These are phyloP conservation scores for Entomobrya multifasciata DNA, from an alignment of 2,888 invertebrate genomes.

Conservation along the genomic window DNA sequence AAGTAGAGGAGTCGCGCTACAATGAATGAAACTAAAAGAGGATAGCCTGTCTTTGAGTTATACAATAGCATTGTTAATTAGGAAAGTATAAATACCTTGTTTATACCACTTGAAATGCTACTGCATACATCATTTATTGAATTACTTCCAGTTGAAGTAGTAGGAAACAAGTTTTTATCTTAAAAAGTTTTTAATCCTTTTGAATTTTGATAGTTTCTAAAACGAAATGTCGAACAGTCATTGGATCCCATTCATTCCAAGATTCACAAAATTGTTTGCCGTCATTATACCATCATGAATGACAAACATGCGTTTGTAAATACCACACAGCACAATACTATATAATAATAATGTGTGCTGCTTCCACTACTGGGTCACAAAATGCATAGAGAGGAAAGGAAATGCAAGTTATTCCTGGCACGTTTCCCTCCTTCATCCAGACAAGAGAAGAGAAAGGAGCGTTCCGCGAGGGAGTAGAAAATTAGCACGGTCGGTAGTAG, in stretches of 20 bases:
- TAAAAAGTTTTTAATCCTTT: no score
- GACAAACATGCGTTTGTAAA: background rate
- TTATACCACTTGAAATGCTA: no score
- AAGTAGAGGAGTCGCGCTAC: no score
- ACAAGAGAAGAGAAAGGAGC: background rate
- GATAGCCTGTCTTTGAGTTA: no score
- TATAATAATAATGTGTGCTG: background rate
- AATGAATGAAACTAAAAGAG: no score
- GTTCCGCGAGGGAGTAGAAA: background rate
- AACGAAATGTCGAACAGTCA: no score
- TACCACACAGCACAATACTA: background rate
- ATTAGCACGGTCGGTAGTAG: slow-evolving; percentile 29
- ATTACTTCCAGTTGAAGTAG: no score
- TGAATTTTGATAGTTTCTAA: no score
- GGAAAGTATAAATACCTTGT: background rate
- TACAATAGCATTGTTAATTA: background rate
- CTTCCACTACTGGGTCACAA: background rate
- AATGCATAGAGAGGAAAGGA: slow-evolving; percentile 7
- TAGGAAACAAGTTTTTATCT: no score
- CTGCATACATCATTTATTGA: no score
- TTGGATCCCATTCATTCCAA: no score
- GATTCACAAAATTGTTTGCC: slow-evolving; percentile 10
- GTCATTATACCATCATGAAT: background rate
- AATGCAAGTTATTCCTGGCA: slow-evolving; percentile 42
- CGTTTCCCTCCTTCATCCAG: slow-evolving; percentile 16